Percentiles rank a stretch among this genome's conserved stretches.
Conservation (phyloP, 2,797 vertebrate genomes). For the Anguilla megastoma region DNA sequence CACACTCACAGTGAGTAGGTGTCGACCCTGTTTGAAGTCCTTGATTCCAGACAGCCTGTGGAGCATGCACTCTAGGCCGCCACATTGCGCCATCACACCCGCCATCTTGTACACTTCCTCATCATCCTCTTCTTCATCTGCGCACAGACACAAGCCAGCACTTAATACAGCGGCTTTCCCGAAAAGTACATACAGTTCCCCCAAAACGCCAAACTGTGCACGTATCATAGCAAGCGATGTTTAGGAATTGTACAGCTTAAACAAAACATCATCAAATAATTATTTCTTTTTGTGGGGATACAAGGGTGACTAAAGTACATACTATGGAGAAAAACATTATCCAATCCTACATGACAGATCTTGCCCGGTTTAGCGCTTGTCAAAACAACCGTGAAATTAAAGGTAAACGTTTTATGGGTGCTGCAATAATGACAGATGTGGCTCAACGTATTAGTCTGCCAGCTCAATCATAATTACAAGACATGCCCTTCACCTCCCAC, state of each 20-base stretch:
- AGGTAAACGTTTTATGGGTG: neutral
- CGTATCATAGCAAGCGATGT: neutral
- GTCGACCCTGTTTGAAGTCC: conserved; percentile 97
- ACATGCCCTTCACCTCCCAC: neutral
- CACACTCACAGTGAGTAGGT: conserved; percentile 88
- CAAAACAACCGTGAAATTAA: conserved; percentile 17
- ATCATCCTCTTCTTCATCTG: conserved; percentile 98
- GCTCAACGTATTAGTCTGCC: neutral
- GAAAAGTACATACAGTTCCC: neutral
- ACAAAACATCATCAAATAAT: neutral
- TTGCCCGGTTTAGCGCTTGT: neutral
- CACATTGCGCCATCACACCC: conserved; percentile 96
- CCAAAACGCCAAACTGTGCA: neutral
- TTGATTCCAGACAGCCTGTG: conserved; percentile 94
- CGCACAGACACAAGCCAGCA: neutral
- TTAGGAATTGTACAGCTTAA: neutral
- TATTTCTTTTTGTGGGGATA: neutral
- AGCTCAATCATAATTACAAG: neutral
- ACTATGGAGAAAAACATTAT: neutral
- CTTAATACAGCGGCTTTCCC: neutral
- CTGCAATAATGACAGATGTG: neutral
- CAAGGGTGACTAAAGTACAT: too few relatives aligned
- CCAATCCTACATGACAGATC: conserved; percentile 2
- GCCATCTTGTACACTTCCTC: conserved; percentile 99
- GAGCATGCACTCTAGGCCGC: conserved; percentile 96